phyloP scores from a whole-genome alignment of 2,888 invertebrate species.

The Stenurella melanura region DNA sequence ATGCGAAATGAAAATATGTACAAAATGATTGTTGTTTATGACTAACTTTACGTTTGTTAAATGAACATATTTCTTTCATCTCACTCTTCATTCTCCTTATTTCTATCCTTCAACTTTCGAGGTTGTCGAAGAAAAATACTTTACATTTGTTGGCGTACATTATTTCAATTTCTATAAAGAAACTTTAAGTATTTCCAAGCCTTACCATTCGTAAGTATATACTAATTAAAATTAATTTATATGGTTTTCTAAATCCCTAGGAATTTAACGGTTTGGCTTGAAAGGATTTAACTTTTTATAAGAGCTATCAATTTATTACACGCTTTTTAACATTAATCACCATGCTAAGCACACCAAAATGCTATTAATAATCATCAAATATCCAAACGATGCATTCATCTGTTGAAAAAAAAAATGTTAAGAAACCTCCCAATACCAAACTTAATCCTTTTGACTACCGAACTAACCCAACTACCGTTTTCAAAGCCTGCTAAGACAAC shows the following conservation, averaged over 20 bases:
- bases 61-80: too few relatives aligned
- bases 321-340: conserved; percentile 34
- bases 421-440: conserved; percentile 20
- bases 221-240: conserved; percentile 38
- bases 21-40: too few relatives aligned
- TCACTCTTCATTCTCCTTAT: too few relatives aligned
- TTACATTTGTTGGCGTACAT: too few relatives aligned
- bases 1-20: too few relatives aligned
- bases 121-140: too few relatives aligned
- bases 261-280: conserved; percentile 8
- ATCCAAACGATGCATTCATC: conserved; percentile 26
- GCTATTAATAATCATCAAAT: conserved; percentile 36
- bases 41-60: too few relatives aligned
- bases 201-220: not conserved
- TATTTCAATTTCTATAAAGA: not conserved
- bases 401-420: conserved; percentile 8
- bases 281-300: conserved; percentile 15
- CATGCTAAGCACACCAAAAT: not conserved
- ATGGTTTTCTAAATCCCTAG: conserved; percentile 14
- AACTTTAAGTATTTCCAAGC: not conserved
- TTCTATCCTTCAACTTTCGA: too few relatives aligned
- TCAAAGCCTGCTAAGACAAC: conserved; percentile 25
- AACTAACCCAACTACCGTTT: conserved; percentile 30
- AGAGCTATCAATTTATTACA: conserved; percentile 34
- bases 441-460: conserved; percentile 31